Base-by-base conservation (phyloP, 1,140 invertebrate genomes). In the Rhyacophila brunnea region DNA sequence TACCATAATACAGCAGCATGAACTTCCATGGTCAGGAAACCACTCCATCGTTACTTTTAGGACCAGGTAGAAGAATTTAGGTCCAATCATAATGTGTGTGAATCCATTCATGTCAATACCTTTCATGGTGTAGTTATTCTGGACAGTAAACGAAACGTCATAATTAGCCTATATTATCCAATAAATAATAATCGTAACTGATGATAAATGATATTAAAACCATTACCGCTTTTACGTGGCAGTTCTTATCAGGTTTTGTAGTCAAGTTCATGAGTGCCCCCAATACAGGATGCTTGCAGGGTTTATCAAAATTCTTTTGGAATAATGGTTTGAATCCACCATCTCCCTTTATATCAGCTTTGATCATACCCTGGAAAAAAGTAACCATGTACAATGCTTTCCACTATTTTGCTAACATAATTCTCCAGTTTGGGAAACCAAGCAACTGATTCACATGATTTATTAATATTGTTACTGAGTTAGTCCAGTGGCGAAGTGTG, bases 101-200 rank as follows among this genome's bases (percentile, higher is more conserved):
- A 32, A n/a, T 19, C 6, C 17, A 13, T 40, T 44, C 0, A 47
- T 32, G 13, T 48, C 38, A 11, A 60, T 18, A 19, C 47, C 28
- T 20, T 32, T 38, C 1, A 61, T 10, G 11, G 51, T 45, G 34
- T 50, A 50, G 35, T 53, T 61, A 1, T 45, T 52, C 51, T 61
- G 38, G 9, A 61, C 23, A 28, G 3, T 28, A 9, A n/a, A n/a
- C n/a, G n/a, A n/a, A n/a, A n/a, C n/a, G n/a, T n/a, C n/a, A n/a
- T n/a, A 28, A 28, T 5, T 28, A 28, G 23, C 3, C 9, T 28
- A 28, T 28, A 28, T 28, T 28, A 28, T 5, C 23, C 3, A 5
- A 28, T 28, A 5, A 9, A 3, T 28, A 9, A 28, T 3, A 28
- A 28, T 28, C 9, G 23, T 9, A 9, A 28, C 3, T 3, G 4